These are phyloP conservation scores for Atherinosoma microstoma DNA, from an alignment of 2,797 vertebrate species.

Conservation along the genomic window DNA sequence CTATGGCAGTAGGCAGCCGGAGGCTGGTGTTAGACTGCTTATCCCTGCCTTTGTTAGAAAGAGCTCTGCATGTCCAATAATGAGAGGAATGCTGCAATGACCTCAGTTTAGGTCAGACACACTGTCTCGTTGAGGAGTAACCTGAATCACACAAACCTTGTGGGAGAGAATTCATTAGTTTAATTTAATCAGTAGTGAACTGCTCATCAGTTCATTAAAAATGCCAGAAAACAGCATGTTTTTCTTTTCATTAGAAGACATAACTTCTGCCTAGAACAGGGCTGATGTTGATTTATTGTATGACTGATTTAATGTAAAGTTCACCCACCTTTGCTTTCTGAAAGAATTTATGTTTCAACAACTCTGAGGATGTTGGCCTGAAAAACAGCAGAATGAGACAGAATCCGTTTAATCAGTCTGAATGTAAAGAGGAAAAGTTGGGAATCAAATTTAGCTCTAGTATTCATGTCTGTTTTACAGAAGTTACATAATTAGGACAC, in stretches of 20 bases:
- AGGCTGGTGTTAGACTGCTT: slow-evolving; percentile 52
- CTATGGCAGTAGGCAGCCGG: slow-evolving; percentile 33
- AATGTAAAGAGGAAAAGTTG: background rate
- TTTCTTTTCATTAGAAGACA: background rate
- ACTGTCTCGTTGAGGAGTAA: slow-evolving; percentile 19
- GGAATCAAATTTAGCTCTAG: background rate
- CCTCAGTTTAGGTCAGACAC: slow-evolving; percentile 39
- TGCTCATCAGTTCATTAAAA: slow-evolving; percentile 1
- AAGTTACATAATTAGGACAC: background rate
- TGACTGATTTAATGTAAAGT: slow-evolving; percentile 10
- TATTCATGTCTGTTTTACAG: background rate
- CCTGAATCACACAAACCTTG: slow-evolving; percentile 23
- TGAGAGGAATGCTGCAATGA: slow-evolving; percentile 52
- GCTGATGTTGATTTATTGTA: slow-evolving; percentile 40
- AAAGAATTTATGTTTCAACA: slow-evolving; percentile 98
- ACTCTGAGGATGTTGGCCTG: slow-evolving; percentile 95
- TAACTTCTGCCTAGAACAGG: slow-evolving; percentile 4
- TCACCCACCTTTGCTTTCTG: slow-evolving; percentile 95
- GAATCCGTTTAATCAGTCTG: slow-evolving; percentile 18
- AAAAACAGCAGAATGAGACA: slow-evolving; percentile 61
- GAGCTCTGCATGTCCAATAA: slow-evolving; percentile 42
- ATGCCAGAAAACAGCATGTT: background rate
- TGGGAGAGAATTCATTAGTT: background rate
- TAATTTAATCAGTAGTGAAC: background rate
- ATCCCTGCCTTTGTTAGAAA: slow-evolving; percentile 70